A percentile compares a stretch with the other conserved stretches of the same genome.
Evolutionary conservation across 2,888 invertebrate genomes (phyloP).

Genomic region (Eristalinus aeneus): DNA sequence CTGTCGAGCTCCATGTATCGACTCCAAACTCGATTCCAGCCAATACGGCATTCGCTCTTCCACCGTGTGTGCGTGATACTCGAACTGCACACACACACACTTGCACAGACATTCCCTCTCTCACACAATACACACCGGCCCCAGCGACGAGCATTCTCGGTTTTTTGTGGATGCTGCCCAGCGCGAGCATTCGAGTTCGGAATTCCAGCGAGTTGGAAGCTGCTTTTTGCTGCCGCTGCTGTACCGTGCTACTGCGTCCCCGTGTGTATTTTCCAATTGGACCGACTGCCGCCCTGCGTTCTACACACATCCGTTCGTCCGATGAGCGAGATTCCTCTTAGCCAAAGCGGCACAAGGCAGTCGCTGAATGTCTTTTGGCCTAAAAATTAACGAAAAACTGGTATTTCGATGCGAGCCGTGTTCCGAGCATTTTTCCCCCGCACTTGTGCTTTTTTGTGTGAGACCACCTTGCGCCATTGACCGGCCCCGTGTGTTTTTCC

Average conservation of each 20-base stretch:
- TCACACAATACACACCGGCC: constrained; percentile 28
- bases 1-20: constrained; percentile 34
- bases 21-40: constrained; percentile 56
- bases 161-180: constrained; percentile 79
- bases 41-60: constrained; percentile 49
- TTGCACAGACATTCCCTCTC: constrained; percentile 29
- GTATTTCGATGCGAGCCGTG: constrained; percentile 65
- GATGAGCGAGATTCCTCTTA: constrained; percentile 68
- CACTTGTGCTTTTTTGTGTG: constrained; percentile 49
- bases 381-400: constrained; percentile 71
- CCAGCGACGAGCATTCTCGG: constrained; percentile 76
- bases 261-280: constrained; percentile 64
- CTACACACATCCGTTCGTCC: constrained; percentile 40
- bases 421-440: constrained; percentile 61
- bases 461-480: neutral
- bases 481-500: constrained; percentile 40
- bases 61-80: constrained; percentile 54
- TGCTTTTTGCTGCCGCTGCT: constrained; percentile 76
- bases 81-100: constrained; percentile 19
- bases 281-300: constrained; percentile 42
- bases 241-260: constrained; percentile 63
- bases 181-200: constrained; percentile 79
- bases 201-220: constrained; percentile 81
- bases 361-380: constrained; percentile 67
- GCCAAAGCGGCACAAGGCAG: constrained; percentile 59